Conservation (phyloP, 2,113 vertebrate genomes). For the Elachura formosa region DNA sequence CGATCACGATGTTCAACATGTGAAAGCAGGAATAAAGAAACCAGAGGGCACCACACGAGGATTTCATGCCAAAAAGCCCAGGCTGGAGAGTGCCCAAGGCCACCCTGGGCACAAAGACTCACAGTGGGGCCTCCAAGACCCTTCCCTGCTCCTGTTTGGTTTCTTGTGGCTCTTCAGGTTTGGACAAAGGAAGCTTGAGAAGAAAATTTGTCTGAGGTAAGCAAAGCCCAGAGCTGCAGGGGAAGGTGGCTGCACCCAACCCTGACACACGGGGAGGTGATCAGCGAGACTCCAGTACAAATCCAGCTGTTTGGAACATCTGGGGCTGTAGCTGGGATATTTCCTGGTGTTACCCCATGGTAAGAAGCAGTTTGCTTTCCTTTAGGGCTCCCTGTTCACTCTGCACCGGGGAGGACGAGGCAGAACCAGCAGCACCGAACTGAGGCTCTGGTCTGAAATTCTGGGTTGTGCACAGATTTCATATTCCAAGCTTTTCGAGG, state of each 20-base stretch:
- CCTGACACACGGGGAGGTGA: neutral
- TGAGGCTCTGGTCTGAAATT: neutral
- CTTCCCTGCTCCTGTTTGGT: neutral
- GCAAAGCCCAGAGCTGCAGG: neutral
- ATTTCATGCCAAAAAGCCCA: neutral
- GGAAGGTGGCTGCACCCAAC: neutral
- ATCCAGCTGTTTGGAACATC: neutral
- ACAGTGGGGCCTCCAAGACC: neutral
- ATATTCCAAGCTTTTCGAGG: neutral
- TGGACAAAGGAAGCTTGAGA: neutral
- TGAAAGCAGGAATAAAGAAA: neutral
- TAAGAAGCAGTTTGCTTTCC: neutral
- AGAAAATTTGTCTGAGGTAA: neutral
- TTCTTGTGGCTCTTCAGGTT: neutral
- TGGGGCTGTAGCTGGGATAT: neutral
- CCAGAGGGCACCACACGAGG: neutral
- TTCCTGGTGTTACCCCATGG: fast-evolving
- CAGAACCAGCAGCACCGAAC: neutral
- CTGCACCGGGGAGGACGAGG: neutral
- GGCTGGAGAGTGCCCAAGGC: neutral
- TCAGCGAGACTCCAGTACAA: neutral
- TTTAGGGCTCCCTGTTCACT: neutral
- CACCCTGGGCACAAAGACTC: neutral
- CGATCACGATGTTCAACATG: fast-evolving
- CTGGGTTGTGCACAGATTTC: neutral